phyloP scores from a whole-genome alignment of 2,888 invertebrate species.

The Molorchus minor region DNA sequence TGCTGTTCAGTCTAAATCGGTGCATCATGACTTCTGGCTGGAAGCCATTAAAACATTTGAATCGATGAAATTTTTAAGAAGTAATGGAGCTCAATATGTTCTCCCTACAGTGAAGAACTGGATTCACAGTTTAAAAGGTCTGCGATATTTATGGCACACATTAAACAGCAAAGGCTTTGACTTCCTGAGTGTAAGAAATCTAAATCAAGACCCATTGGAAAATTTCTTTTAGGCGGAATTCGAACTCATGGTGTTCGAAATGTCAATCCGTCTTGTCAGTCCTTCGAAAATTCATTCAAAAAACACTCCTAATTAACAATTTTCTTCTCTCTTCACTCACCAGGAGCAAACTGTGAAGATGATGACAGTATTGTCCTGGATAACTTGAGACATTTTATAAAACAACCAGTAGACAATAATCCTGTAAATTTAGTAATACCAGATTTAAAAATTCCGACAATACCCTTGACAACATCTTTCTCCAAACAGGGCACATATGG shows the following conservation, averaged over 20 bases:
- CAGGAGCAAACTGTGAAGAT: slow-evolving; percentile 36
- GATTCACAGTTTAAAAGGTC: slow-evolving; percentile 30
- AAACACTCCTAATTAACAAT: slow-evolving; percentile 38
- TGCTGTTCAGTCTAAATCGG: slow-evolving; percentile 12
- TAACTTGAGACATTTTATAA: too few relatives aligned
- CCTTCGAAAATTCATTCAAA: slow-evolving; percentile 33
- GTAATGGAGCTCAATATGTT: slow-evolving; percentile 15
- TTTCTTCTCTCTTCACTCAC: slow-evolving; percentile 33
- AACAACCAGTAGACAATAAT: too few relatives aligned
- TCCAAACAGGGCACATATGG: too few relatives aligned
- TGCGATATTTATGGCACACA: slow-evolving; percentile 31
- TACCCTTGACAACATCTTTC: too few relatives aligned
- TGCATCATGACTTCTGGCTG: slow-evolving; percentile 16
- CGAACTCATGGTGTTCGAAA: slow-evolving; percentile 37
- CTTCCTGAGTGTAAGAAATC: slow-evolving; percentile 30
- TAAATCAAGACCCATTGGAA: slow-evolving; percentile 42
- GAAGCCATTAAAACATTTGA: slow-evolving; percentile 8
- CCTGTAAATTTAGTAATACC: too few relatives aligned
- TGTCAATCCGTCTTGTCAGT: slow-evolving; percentile 31
- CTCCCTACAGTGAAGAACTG: slow-evolving; percentile 36
- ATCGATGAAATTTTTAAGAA: slow-evolving; percentile 17
- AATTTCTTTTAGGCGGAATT: slow-evolving; percentile 40
- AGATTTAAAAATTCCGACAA: too few relatives aligned
- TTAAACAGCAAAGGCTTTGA: slow-evolving; percentile 31
- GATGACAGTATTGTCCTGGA: slow-evolving; percentile 25